Base-by-base conservation (phyloP, 2,113 vertebrate species). In the Notarius lentiginosus region DNA sequence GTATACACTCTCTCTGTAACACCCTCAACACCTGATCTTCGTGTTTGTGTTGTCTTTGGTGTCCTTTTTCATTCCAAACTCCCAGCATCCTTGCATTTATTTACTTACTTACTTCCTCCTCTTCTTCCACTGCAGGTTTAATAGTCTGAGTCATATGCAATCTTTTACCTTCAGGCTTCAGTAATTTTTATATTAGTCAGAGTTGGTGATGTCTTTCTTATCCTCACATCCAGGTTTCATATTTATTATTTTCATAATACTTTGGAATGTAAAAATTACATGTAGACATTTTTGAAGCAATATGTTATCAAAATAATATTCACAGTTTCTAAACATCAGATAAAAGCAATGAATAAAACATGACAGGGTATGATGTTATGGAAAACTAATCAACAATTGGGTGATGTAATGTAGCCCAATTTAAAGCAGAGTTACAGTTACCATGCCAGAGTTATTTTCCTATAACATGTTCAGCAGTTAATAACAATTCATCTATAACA, bases 181-280 rank as follows among this genome's bases (percentile, higher is more conserved):
- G 11, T 83, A 73, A 87, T 73, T 89, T 56, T 89, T 83, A 84
- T 70, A 86, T 89, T 87, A 89, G 30, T 49, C 77, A 87, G 79
- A n/a, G 68, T 60, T 60, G 63, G 30, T 79, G 61, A 83, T 76
- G 68, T 77, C 51, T 87, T 56, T 66, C 79, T 61, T 87, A 5
- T 56, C 66, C 68, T 84, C 76, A 66, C n/a, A 55, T 18, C 60
- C 49, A 79, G n/a, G 3, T 47, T 14, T 75, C 8, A 10, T 65
- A 63, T 41, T 41, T 30, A 51, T 61, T 77, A 76, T 68, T 11
- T 79, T 79, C 27, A 79, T 65, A 55, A 77, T 30, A 30, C 30
- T 30, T 30, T 63, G 49, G 49, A 65, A 76, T 85, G 10, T 20
- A 41, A 63, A 60, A 75, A 63, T 24, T 41, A 47, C 7, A 34